Base-by-base conservation (phyloP, 2,797 vertebrate genomes). In the Manis crassicaudata region DNA sequence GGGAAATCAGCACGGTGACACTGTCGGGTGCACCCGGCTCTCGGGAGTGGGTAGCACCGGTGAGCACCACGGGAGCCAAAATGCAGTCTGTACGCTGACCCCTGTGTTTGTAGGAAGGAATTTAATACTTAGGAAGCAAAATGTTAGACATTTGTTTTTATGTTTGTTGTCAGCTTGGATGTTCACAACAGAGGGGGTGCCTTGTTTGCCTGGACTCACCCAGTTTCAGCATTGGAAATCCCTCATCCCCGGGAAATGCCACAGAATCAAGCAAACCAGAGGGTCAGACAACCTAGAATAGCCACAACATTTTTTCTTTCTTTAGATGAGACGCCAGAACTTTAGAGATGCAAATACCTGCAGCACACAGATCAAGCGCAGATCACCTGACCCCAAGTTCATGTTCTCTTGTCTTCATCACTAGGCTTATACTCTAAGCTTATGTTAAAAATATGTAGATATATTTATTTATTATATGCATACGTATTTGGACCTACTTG, bases 1-100 rank as follows among this genome's bases (percentile, higher is more conserved):
- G 20, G 29, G 52, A 73, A 29, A 80, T 23, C 54, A 21, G 54
- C 56, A 25, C 0, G 0, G 12, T 14, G 3, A 13, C 14, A n/a
- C 2, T 0, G 27, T 23, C 7, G 12, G 56, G 3, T 7, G 54
- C 63, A 3, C 2, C 5, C 11, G 35, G 7, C 25, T 32, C n/a
- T 54, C 11, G 1, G 29, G 5, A 3, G 14, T n/a, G 52, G 0
- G 0, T 10, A 40, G 52, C 27, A 0, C 3, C 5, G 7, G 81
- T n/a, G 8, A 35, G n/a, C 2, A 3, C 23, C 14, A 21, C 37
- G 23, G 35, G 54, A 56, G n/a, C 52, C 23, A 6, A 35, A 50
- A 32, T 16, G 8, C 6, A 9, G 37, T 70, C 40, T 62, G 6
- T 0, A 35, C 5, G 17, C 3, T 6, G 20, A 23, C 43, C 9